Conservation (phyloP, 1,140 invertebrate genomes). For the Ceratina japonica region DNA sequence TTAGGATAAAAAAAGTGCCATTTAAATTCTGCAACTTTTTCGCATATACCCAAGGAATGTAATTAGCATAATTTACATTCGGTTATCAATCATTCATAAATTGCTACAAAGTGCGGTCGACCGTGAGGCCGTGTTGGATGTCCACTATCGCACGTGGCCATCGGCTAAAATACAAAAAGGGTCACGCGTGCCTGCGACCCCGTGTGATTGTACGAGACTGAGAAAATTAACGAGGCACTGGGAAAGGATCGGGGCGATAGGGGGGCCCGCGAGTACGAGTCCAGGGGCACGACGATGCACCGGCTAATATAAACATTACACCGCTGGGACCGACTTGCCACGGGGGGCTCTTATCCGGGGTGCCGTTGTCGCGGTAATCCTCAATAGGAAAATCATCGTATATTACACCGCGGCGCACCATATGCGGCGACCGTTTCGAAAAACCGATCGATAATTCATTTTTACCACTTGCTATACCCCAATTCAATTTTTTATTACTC, state of each 20-base stretch:
- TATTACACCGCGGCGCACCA: slow-evolving; percentile 61
- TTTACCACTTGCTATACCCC: not conserved
- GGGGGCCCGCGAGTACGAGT: not conserved
- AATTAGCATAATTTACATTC: too few relatives aligned
- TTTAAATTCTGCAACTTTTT: too few relatives aligned
- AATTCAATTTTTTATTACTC: not conserved
- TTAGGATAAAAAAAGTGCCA: too few relatives aligned
- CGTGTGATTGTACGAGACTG: slow-evolving; percentile 70
- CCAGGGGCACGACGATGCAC: slow-evolving; percentile 61
- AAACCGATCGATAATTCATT: slow-evolving; percentile 52
- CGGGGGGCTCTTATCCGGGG: slow-evolving; percentile 58
- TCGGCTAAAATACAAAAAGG: slow-evolving; percentile 1
- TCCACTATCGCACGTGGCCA: not conserved
- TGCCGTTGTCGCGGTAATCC: slow-evolving; percentile 33
- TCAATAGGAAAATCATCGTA: slow-evolving; percentile 69
- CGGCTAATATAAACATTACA: slow-evolving; percentile 76
- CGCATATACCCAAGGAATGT: too few relatives aligned
- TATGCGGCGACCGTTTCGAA: slow-evolving; percentile 55
- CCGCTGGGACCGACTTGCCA: slow-evolving; percentile 57
- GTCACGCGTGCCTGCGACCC: slow-evolving; percentile 66
- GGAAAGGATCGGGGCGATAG: not conserved
- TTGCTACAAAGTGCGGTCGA: too few relatives aligned
- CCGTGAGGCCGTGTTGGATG: not conserved
- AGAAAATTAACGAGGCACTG: slow-evolving; percentile 65
- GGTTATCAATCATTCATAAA: too few relatives aligned